Evolutionary conservation across 2,797 vertebrate species (phyloP), one percentile per base, ranked within the genome.

Genomic region (Cichlasoma orientale): DNA sequence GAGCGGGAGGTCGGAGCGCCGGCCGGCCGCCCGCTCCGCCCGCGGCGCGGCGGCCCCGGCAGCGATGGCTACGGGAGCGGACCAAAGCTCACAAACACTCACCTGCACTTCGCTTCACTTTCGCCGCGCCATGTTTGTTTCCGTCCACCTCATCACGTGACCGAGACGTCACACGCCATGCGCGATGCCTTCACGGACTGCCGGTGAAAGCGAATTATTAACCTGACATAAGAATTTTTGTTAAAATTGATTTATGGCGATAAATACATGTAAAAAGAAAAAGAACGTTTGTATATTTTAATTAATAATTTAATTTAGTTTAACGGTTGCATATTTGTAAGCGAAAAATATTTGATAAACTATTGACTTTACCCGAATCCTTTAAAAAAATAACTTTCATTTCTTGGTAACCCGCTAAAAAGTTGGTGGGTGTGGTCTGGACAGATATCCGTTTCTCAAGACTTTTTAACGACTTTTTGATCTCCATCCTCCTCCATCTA

Each of bases 121-220:
- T 93, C 90, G 88, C 88, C 89, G 89, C 89, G 92, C 93, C 93
- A 94, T 94, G 82, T 92, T 93, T 94, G 87, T 93, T 90, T 93
- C 89, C 25, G 47, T 33, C 8, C 3, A n/a, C 70, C 70, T 9
- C 4, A 3, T 84, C 77, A 92, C 86, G 90, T 90, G 86, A 90
- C 31, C 0, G 0, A 0, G 4, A 86, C 89, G 89, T 82, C 16
- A 36, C 16, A 36, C 41, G 12, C 31, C 0, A 2, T 1, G 3
- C 6, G 2, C 12, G 83, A 3, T 63, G 71, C 78, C 1, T 89
- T 80, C 57, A 56, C 0, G 12, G 21, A 55, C 75, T 9, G 31
- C 83, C 14, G 27, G 72, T 50, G 41, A 68, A 50, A 25, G 11
- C 25, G 47, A 1, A 1, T 7, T 19, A 8, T 14, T 11, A 36